Evolutionary conservation across 2,797 vertebrate genomes (phyloP), one percentile per base, ranked within the genome.

Genomic region (Tauraco hartlaubi): DNA sequence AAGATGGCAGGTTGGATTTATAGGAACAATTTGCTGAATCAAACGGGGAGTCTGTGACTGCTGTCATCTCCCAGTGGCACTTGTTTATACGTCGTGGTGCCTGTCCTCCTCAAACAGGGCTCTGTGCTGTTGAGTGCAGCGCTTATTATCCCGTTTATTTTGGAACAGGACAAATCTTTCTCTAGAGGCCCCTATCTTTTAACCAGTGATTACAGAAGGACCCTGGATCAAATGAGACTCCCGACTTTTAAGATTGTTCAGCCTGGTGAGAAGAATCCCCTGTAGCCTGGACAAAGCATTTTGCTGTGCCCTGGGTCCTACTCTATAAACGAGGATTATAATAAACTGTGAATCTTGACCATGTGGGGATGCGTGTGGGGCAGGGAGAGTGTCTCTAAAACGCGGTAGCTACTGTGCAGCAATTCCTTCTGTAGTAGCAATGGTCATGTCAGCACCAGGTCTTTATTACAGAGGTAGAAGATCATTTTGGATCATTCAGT

Each of bases 21-120:
- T 37, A 8, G 1, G 56, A 91, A 35, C 91, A 77, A 95, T 95
- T 90, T 91, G 68, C 82, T 71, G 88, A 49, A 83, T 88, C 87
- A 94, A 85, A 94, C 0, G 0, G 31, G 64, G 79, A 79, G 12
- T 9, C 87, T 83, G 89, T 4, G 64, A 23, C 66, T 79, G 74
- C 84, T 85, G 78, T 77, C 81, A n/a, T 7, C 19, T 69, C 69
- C 73, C 80, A 37, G 0, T 20, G 49, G 66, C 18, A 5, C 37
- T 64, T 48, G 15, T 54, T 41, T 37, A 1, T 31, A 4, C 37
- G 0, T 39, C 6, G 9, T 8, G 29, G 55, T 72, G 51, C 59
- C 69, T 66, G 86, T 55, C 69, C 64, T 37, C 55, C 17, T 71
- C 85, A 29, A 9, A 2, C 17, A 7, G 48, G 49, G 46, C 55